Percentiles rank a stretch among this genome's conserved stretches.
Evolutionary conservation across 2,888 invertebrate species (phyloP).

Genomic region (Eupithecia insigniata): DNA sequence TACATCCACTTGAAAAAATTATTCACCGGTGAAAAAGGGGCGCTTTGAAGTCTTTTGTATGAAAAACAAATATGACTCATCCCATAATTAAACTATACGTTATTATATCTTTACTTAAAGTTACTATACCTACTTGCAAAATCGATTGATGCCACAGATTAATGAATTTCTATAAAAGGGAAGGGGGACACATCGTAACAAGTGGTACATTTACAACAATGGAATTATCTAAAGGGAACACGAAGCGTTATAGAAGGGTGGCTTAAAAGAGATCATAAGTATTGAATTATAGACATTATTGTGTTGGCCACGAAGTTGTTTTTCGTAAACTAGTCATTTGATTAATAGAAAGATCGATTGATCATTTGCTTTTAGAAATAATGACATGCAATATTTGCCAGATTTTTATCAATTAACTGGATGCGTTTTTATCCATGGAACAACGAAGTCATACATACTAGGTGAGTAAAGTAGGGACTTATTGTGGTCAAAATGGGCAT

Average conservation of each 20-base stretch:
- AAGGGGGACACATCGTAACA: conserved; percentile 59
- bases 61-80: not conserved
- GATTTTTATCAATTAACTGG: not conserved
- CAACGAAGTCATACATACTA: not conserved
- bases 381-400: not conserved
- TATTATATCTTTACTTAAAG: not conserved
- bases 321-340: not conserved
- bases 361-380: not conserved
- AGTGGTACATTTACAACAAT: conserved; percentile 65
- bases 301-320: conserved; percentile 5
- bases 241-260: conserved; percentile 17
- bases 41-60: not conserved
- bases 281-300: conserved; percentile 18
- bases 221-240: conserved; percentile 1
- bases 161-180: conserved; percentile 8
- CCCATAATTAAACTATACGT: not conserved
- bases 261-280: conserved; percentile 4
- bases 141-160: conserved; percentile 17
- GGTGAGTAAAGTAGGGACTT: not conserved
- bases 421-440: too few species aligned
- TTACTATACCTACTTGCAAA: conserved; percentile 8
- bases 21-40: not conserved
- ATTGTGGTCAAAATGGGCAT: conserved; percentile 37
- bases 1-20: not conserved
- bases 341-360: not conserved